Evolutionary conservation across 1,140 invertebrate genomes (phyloP).

Genomic region (Eciton burchellii): DNA sequence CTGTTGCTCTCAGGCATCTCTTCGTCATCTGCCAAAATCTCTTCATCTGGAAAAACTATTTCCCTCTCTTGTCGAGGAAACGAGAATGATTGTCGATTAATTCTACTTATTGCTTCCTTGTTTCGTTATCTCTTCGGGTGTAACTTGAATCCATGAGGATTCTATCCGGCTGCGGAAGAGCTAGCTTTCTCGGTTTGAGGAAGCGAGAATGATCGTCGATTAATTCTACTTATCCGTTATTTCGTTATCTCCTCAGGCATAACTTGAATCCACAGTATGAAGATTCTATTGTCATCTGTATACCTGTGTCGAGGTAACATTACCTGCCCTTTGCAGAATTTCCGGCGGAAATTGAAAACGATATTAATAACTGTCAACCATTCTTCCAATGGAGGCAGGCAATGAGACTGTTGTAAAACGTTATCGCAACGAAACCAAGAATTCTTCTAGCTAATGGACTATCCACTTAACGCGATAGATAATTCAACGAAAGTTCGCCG

Average conservation of each 20-base stretch:
- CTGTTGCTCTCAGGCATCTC: background rate
- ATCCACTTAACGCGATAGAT: constrained; percentile 49
- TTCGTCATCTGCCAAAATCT: background rate
- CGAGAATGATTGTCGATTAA: background rate
- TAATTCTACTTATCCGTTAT: too few species aligned
- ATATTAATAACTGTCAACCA: too few species aligned
- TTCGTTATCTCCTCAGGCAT: too few species aligned
- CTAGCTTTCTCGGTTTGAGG: too few species aligned
- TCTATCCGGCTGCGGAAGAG: too few species aligned
- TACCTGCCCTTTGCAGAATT: background rate
- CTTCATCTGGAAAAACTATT: background rate
- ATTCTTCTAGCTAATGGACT: constrained; percentile 32
- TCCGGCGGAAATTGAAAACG: background rate
- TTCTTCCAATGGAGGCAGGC: constrained; percentile 10
- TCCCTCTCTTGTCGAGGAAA: background rate
- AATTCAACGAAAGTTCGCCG: constrained; percentile 46
- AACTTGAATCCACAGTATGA: too few species aligned
- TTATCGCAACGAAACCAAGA: constrained; percentile 14
- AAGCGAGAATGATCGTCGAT: too few species aligned
- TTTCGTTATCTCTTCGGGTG: background rate
- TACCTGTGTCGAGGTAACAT: background rate
- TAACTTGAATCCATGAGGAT: too few species aligned
- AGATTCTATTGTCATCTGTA: background rate
- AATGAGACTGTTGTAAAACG: constrained; percentile 2
- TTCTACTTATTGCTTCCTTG: background rate